phyloP scores from a whole-genome alignment of 2,113 vertebrate genomes.

The Potamarius usumacintae region DNA sequence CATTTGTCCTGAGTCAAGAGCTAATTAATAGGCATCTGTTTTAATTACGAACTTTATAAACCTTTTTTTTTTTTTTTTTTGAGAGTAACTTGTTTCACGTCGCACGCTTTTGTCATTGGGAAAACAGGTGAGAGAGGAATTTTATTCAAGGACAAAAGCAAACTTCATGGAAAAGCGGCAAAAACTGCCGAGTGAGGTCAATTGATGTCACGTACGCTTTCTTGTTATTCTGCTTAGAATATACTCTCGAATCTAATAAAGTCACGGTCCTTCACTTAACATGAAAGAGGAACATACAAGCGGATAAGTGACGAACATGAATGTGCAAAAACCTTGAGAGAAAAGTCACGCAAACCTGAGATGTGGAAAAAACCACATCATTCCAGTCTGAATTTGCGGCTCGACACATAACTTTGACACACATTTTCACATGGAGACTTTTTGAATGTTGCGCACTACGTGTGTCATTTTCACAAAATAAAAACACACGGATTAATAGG shows the following conservation, averaged over 20 bases:
- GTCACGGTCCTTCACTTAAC: background rate
- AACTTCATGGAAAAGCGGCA: background rate
- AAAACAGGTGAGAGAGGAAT: background rate
- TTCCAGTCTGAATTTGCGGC: background rate
- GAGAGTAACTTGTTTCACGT: constrained; percentile 58
- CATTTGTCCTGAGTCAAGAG: constrained; percentile 73
- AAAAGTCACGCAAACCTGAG: background rate
- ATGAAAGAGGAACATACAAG: background rate
- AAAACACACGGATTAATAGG: too few species aligned
- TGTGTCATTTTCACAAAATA: background rate
- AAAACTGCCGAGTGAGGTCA: background rate
- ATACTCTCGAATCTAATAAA: background rate
- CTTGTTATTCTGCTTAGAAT: background rate
- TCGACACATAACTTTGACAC: background rate
- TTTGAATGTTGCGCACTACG: background rate
- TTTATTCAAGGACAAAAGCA: background rate
- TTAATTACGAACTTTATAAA: constrained; percentile 67
- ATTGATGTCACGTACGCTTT: background rate
- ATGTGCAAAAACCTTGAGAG: background rate
- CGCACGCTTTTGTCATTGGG: background rate
- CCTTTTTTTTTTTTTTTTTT: constrained; percentile 73
- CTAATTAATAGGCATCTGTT: constrained; percentile 80
- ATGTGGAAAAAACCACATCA: background rate
- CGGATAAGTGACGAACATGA: background rate
- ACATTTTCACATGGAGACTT: background rate